Evolutionary conservation across 2,113 vertebrate species (phyloP).

Genomic region (Lophius piscatorius): DNA sequence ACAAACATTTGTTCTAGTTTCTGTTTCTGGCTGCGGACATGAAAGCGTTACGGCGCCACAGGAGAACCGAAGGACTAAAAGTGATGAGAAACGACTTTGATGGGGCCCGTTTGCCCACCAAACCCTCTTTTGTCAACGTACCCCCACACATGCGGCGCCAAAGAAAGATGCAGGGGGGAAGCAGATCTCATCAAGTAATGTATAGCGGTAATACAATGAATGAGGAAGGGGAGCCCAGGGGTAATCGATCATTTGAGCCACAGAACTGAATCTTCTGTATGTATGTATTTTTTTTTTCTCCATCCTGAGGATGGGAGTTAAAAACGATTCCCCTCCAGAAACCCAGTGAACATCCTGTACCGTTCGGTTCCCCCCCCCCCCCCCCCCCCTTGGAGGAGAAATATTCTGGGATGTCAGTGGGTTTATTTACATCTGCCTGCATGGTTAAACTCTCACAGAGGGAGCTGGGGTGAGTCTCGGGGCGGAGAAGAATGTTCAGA

Average conservation of each 20-base stretch:
- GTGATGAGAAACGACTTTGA: conserved; percentile 65
- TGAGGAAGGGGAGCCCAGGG: conserved; percentile 68
- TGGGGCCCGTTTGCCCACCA: conserved; percentile 45
- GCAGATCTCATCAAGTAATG: conserved; percentile 75
- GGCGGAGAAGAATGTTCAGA: conserved; percentile 25
- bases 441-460: conserved; percentile 65
- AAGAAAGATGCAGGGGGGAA: conserved; percentile 55
- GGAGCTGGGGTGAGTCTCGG: conserved; percentile 35
- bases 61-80: conserved; percentile 36
- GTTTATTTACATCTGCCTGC: conserved; percentile 64
- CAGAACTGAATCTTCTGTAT: conserved; percentile 78
- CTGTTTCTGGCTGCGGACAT: too few species aligned
- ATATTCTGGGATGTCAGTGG: conserved; percentile 45
- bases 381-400: conserved; percentile 37
- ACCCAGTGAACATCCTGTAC: conserved; percentile 1
- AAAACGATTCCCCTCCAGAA: conserved; percentile 34
- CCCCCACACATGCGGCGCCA: conserved; percentile 23
- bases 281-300: too few species aligned
- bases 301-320: conserved; percentile 31
- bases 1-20: too few species aligned
- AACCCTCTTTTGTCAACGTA: conserved; percentile 61
- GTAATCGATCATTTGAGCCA: conserved; percentile 79
- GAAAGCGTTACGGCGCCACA: too few species aligned
- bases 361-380: too few species aligned
- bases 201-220: conserved; percentile 75